Conservation (phyloP, 2,113 vertebrate genomes). For the Gyps fulvus region DNA sequence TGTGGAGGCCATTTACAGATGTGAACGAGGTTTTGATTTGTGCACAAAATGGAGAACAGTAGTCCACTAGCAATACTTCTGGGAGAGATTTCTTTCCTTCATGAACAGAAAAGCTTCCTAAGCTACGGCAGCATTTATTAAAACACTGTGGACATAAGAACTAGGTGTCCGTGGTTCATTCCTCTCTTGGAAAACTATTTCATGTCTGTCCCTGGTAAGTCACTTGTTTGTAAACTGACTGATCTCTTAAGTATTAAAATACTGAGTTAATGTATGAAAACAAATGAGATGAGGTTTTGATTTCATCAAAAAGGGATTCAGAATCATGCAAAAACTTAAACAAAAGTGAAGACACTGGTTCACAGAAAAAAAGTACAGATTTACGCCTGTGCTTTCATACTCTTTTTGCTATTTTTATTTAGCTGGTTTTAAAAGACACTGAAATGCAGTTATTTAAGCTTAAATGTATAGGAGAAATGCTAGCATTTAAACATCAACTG, state of each 20-base stretch:
- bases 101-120: neutral
- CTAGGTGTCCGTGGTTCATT: accelerated
- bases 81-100: neutral
- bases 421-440: neutral
- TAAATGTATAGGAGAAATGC: neutral
- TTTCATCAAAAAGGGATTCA: neutral
- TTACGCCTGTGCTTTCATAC: neutral
- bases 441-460: neutral
- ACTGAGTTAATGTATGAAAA: neutral
- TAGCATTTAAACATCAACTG: neutral
- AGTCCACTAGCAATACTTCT: neutral
- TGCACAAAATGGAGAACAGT: neutral
- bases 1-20: neutral
- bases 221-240: neutral
- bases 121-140: neutral
- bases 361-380: neutral
- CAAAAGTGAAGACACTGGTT: neutral
- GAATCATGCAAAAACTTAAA: neutral
- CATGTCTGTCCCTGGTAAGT: neutral
- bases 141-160: neutral
- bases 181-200: neutral
- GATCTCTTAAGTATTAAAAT: neutral
- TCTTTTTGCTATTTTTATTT: neutral
- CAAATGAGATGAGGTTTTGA: neutral
- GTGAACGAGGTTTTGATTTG: neutral